Base-by-base conservation (phyloP, 2,113 vertebrate genomes). In the Ornithorhynchus anatinus region DNA sequence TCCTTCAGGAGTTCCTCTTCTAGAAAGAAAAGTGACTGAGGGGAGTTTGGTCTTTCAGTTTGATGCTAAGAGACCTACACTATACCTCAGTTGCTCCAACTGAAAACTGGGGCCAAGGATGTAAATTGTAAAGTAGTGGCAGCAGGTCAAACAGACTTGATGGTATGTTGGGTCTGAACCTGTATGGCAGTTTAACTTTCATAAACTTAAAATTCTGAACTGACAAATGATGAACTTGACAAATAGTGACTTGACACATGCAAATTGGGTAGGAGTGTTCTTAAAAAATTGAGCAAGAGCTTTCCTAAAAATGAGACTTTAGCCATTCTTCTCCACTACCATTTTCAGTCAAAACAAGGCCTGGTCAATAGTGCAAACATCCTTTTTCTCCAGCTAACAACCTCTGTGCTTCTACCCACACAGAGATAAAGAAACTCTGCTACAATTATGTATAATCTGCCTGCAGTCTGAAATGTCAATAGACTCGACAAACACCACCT, bases 341-440 rank as follows among this genome's bases (percentile, higher is more conserved):
- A 31, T 64, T 65, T n/a, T 69, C 52, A 73, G 67, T 59, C 84
- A 85, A 76, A 87, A 75, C 59, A 76, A 62, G 72, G 29, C 29
- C 59, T 86, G 60, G 86, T 92, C 79, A 88, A 88, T 91, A 89
- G 89, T 88, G 77, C 86, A 90, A 79, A 71, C 45, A 77, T 81
- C 70, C 85, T 77, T 53, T 75, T 85, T 80, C 71, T 58, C 50
- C 5, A 62, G 60, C 54, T 51, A 84, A 74, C 70, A 66, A 79
- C 67, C 83, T 82, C 81, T 76, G 80, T 65, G 54, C 51, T 73
- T 66, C 52, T 69, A 66, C 65, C 48, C 70, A 83, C 52, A 36
- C 59, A 70, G 72, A 82, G 80, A 80, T 44, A 62, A 52, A 73
- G 60, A 81, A 68, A 88, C 65, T 86, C 56, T 77, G 27, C 51